Evolutionary conservation across 2,797 vertebrate genomes (phyloP).

Genomic region (Manis crassicaudata): DNA sequence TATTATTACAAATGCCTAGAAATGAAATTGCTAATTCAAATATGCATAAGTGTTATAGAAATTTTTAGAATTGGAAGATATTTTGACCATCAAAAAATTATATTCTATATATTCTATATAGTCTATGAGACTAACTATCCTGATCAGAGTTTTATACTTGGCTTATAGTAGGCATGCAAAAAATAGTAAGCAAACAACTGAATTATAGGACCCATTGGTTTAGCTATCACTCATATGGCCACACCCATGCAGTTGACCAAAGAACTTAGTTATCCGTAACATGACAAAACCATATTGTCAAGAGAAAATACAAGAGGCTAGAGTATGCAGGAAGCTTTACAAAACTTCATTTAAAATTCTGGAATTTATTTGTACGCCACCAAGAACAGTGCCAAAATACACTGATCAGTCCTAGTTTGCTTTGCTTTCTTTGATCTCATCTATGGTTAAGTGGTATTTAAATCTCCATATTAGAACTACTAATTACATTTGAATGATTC

Average conservation of each 20-base stretch:
- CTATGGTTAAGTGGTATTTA: conserved; percentile 33
- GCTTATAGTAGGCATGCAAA: background rate
- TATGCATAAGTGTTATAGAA: background rate
- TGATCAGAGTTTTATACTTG: background rate
- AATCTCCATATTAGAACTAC: background rate
- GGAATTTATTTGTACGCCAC: conserved; percentile 31
- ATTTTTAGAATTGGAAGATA: conserved; percentile 19
- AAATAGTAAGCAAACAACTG: background rate
- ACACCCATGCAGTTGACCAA: background rate
- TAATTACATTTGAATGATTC: conserved; percentile 15
- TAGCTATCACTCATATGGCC: background rate
- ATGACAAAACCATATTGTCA: background rate
- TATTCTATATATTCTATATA: background rate
- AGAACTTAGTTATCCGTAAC: background rate
- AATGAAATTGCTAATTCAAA: background rate
- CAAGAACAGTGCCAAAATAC: background rate
- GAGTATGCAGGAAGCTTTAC: background rate
- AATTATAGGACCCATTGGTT: background rate
- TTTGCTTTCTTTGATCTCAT: conserved; percentile 9
- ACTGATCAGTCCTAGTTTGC: background rate
- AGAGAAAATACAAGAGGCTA: background rate
- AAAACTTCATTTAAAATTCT: conserved; percentile 48
- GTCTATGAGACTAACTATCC: background rate
- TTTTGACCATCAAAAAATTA: background rate
- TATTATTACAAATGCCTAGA: background rate